phyloP scores from a whole-genome alignment of 2,888 invertebrate species.

The Parnassius smintheus region DNA sequence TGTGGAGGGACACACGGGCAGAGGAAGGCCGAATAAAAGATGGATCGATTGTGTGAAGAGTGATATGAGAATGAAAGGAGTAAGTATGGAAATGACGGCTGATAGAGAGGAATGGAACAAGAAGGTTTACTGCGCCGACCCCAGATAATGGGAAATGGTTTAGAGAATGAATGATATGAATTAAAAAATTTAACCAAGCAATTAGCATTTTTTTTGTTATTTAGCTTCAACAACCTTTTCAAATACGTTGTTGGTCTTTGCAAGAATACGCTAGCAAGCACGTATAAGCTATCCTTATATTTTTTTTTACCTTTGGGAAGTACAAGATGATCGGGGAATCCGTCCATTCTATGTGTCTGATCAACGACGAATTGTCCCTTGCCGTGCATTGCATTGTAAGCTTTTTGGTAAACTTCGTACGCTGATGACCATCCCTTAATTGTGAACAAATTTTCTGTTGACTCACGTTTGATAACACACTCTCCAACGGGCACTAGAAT shows the following conservation, averaged over 20 bases:
- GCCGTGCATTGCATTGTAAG: slow-evolving; percentile 68
- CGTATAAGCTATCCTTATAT: too few species aligned
- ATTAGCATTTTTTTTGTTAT: neutral
- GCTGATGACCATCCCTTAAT: slow-evolving; percentile 76
- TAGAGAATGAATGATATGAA: too few species aligned
- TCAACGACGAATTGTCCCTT: slow-evolving; percentile 71
- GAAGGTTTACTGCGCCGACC: too few species aligned
- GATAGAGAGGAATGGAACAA: too few species aligned
- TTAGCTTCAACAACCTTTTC: neutral
- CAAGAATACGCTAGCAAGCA: neutral
- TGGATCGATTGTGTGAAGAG: too few species aligned
- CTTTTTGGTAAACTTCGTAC: slow-evolving; percentile 65
- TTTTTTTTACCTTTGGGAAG: slow-evolving; percentile 81
- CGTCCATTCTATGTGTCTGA: slow-evolving; percentile 73
- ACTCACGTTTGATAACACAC: slow-evolving; percentile 75
- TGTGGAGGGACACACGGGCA: too few species aligned
- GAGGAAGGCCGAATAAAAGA: too few species aligned
- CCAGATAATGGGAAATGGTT: too few species aligned
- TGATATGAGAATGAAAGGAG: too few species aligned
- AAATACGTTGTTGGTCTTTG: neutral
- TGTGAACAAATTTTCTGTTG: slow-evolving; percentile 80
- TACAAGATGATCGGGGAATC: slow-evolving; percentile 82
- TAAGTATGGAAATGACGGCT: too few species aligned
- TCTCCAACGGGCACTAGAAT: slow-evolving; percentile 66
- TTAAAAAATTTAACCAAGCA: neutral